Evolutionary conservation across 2,888 invertebrate species (phyloP), one percentile per base, ranked within the genome.

Genomic region (Allophyes oxyacanthae): DNA sequence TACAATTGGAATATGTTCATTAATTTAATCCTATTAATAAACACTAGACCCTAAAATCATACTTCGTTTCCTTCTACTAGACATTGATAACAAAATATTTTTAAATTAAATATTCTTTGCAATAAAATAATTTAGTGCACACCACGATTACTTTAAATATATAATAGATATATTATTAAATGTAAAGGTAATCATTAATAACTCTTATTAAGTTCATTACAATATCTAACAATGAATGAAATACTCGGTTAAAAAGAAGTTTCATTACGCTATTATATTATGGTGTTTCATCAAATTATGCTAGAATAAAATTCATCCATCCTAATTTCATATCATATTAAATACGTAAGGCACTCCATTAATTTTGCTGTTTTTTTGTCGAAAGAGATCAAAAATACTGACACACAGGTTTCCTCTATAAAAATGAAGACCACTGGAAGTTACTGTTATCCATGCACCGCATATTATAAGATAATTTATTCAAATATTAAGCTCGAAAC

Each of bases 271-370:
- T 92, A 92, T 90, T 88, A 90, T 89, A 86, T 87, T 87, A 88
- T 94, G 94, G 92, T 94, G 94, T 94, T 91, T 89, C 88, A 83
- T 93, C 89, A 87, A 93, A 93, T 94, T 92, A 94, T 91, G 90
- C 94, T 94, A 94, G 85, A 91, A 90, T 94, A 94, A 92, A 91
- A 89, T 90, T 93, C 92, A 88, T 91, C 82, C 90, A 86, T 85
- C 87, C 94, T 94, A 94, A 89, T 89, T 90, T 91, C 90, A 92
- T 93, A 91, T 91, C 83, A 90, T 92, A 93, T 88, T 92, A 90
- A 87, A 89, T 94, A 94, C 91, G 91, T 94, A 94, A 94, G 94
- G 94, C 94, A 94, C 94, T 94, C 94, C 93, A 87, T 91, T 92
- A 90, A 91, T 91, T 91, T 92, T 87, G 90, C 90, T 88, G 90